Evolutionary conservation across 1,140 invertebrate species (phyloP).

Genomic region (Portunus trituberculatus): DNA sequence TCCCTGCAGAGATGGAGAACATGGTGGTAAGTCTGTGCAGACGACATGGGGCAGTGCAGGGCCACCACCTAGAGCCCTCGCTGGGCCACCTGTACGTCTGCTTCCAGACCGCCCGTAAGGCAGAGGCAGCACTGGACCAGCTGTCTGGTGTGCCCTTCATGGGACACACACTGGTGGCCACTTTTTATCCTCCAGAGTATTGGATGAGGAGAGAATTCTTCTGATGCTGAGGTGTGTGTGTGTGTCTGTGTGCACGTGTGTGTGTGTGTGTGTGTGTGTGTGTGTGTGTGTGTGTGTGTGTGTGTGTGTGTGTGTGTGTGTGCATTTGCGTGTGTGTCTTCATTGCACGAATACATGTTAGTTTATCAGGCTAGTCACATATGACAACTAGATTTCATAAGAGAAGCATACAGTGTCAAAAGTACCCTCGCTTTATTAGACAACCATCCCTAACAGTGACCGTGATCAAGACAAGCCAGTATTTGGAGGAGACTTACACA

Average conservation of each 20-base stretch:
- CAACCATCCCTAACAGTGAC: too few species aligned
- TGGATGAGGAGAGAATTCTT: background rate
- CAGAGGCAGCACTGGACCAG: background rate
- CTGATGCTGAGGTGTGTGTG: background rate
- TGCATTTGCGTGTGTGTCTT: too few species aligned
- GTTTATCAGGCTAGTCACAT: too few species aligned
- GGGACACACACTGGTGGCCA: background rate
- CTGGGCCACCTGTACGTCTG: background rate
- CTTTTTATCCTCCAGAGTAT: background rate
- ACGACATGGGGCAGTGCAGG: background rate
- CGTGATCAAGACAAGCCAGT: too few species aligned
- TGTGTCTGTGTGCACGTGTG: too few species aligned
- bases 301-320: too few species aligned
- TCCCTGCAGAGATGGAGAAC: background rate
- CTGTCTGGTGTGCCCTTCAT: background rate
- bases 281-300: constrained; percentile 9
- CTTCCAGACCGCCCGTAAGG: background rate
- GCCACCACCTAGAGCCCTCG: background rate
- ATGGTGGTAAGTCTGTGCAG: background rate
- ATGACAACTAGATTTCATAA: too few species aligned
- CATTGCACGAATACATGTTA: too few species aligned
- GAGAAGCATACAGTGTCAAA: too few species aligned
- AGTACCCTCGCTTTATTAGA: too few species aligned
- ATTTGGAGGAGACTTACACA: too few species aligned
- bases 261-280: background rate